Conservation (phyloP, 2,888 invertebrate species). For the Aphrophora alni region DNA sequence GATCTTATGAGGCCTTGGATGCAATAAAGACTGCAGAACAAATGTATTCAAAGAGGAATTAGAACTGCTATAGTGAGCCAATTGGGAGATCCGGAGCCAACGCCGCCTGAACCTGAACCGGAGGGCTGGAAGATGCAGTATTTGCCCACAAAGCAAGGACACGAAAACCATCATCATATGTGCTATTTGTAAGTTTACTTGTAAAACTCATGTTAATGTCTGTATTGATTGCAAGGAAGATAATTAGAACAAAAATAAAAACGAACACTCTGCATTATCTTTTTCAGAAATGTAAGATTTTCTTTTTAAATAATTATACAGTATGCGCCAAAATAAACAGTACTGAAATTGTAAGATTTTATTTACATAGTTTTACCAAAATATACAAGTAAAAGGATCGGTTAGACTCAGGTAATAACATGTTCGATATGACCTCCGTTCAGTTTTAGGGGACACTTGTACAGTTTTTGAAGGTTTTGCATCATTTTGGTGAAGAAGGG, state of each 20-base stretch:
- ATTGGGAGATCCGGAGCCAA: background rate
- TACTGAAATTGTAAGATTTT: no score
- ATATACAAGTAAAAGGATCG: no score
- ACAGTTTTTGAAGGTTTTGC: no score
- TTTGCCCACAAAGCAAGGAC: background rate
- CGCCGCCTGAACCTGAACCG: background rate
- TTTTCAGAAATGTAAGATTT: slow-evolving; percentile 13
- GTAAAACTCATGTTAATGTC: slow-evolving; percentile 14
- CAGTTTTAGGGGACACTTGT: no score
- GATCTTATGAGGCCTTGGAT: background rate
- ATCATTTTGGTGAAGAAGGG: no score
- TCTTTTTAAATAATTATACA: background rate
- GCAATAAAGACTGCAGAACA: background rate
- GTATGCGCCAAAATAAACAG: background rate
- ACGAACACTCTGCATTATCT: background rate
- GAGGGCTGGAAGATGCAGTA: slow-evolving; percentile 1
- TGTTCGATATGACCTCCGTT: no score
- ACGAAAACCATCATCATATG: background rate
- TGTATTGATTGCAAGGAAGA: slow-evolving; percentile 12
- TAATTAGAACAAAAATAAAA: slow-evolving; percentile 8
- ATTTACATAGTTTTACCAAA: no score
- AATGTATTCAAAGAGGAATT: background rate
- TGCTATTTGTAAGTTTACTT: slow-evolving; percentile 10
- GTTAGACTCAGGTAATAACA: no score
- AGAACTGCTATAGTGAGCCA: background rate